Evolutionary conservation across 2,888 invertebrate species (phyloP).

Genomic region (Aspidiotus rigidus): DNA sequence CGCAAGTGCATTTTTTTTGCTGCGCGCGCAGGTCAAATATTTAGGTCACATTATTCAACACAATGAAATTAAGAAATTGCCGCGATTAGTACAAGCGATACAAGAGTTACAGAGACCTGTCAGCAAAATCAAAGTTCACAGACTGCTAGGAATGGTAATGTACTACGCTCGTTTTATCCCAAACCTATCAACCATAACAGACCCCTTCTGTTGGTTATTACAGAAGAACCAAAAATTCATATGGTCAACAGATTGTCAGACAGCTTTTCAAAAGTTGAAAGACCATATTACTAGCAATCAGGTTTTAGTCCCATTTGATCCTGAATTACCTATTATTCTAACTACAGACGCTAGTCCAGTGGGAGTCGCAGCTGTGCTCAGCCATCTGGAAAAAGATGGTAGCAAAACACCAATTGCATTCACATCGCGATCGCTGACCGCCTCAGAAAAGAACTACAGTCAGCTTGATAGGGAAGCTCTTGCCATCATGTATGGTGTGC

Average conservation of each 20-base stretch:
- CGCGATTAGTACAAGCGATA: constrained; percentile 36
- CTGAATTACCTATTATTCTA: constrained; percentile 33
- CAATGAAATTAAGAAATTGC: constrained; percentile 35
- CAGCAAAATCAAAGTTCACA: not conserved
- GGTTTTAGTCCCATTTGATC: constrained; percentile 34
- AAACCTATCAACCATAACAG: constrained; percentile 34
- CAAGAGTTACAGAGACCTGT: constrained; percentile 7
- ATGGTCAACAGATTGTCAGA: constrained; percentile 32
- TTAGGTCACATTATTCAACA: constrained; percentile 32
- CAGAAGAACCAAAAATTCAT: not conserved
- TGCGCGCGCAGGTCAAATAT: constrained; percentile 29
- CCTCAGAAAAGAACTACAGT: no score
- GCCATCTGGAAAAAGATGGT: constrained; percentile 34
- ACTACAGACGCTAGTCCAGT: constrained; percentile 35
- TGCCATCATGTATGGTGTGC: constrained; percentile 25
- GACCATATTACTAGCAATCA: constrained; percentile 33
- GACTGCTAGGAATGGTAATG: not conserved
- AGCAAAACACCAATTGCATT: constrained; percentile 16
- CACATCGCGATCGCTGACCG: constrained; percentile 16
- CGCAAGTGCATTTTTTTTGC: constrained; percentile 33
- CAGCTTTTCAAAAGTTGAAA: constrained; percentile 35
- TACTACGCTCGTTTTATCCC: constrained; percentile 35
- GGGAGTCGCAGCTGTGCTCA: constrained; percentile 36
- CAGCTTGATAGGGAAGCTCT: constrained; percentile 28
- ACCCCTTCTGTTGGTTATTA: constrained; percentile 34